Evolutionary conservation across 2,888 invertebrate species (phyloP), one percentile per base, ranked within the genome.

Genomic region (Mimachlamys varia): DNA sequence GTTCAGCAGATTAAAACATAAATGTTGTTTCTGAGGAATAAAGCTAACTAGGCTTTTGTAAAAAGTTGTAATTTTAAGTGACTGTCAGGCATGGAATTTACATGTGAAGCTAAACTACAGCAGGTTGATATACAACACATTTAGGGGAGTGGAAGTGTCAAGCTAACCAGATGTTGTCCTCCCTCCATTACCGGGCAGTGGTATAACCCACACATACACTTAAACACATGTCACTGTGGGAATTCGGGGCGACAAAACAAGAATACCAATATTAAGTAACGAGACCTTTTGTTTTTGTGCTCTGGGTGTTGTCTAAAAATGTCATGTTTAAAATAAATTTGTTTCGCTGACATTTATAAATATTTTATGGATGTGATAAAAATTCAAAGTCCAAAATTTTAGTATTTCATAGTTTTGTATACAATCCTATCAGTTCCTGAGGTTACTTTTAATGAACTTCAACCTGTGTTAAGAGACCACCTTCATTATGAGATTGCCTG

Each of bases 51-150:
- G 62, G 3, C 33, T 76, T 76, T 76, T 76, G 27, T 33, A 76
- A 33, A 76, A 22, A 62, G 17, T 13, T 76, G 33, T 76, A 10
- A 27, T 76, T 76, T 76, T 33, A 76, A 33, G 76, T 33, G 33
- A 76, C 33, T 58, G n/a, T 58, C 22, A 76, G 76, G 27, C 12
- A 76, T 12, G 12, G 27, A 76, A 27, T n/a, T 62, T 44, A 44
- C 44, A 44, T 44, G 44, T 44, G 44, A 44, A 44, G 7, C n/a
- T 62, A 27, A 3, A n/a, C 7, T 19, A 27, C n/a, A 10, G 33
- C 33, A 76, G 76, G 76, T 76, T 76, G 76, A 76, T 33, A 33
- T 3, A 76, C 33, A 76, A 76, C 76, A 62, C 62, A 76, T 76
- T 76, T 15, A 33, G 33, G 76, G 76, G 76, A 76, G 76, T 76